Percentiles rank a stretch among this genome's conserved stretches.
phyloP scores from a whole-genome alignment of 2,888 invertebrate genomes.

The Rhagium mordax region DNA sequence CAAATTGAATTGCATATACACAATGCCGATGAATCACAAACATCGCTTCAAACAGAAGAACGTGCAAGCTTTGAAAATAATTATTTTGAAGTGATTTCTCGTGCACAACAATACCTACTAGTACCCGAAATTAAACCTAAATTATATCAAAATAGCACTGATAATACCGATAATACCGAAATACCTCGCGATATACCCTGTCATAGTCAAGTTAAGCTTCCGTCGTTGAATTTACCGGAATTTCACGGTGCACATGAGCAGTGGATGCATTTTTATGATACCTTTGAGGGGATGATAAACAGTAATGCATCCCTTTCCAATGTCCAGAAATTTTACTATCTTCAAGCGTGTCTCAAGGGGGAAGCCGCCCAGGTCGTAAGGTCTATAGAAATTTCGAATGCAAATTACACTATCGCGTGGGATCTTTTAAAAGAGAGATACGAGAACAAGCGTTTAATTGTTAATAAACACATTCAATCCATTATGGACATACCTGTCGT shows the following conservation, averaged over 20 bases:
- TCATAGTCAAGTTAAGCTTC: neutral
- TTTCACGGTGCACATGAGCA: neutral
- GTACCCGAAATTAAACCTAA: no score
- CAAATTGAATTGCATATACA: conserved; percentile 8
- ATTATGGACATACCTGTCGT: neutral
- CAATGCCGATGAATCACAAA: neutral
- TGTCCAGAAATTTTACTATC: no score
- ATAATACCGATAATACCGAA: neutral
- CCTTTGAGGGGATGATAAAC: neutral
- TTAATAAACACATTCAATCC: conserved; percentile 10
- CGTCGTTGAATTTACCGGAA: neutral
- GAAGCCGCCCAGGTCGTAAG: neutral
- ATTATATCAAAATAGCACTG: no score
- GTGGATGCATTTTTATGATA: conserved; percentile 2
- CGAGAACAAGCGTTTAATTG: conserved; percentile 8
- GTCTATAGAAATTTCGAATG: conserved; percentile 1
- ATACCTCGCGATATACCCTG: neutral
- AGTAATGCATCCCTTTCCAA: neutral
- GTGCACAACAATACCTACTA: neutral
- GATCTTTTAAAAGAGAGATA: conserved; percentile 12
- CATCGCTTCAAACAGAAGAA: conserved; percentile 5
- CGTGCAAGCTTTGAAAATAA: conserved; percentile 2
- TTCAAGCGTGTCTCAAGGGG: no score
- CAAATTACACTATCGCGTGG: conserved; percentile 11
- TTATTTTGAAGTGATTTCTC: conserved; percentile 5